A percentile compares a stretch with the other conserved stretches of the same genome.
phyloP scores from a whole-genome alignment of 2,113 vertebrate genomes.

The Brachirus orientalis region DNA sequence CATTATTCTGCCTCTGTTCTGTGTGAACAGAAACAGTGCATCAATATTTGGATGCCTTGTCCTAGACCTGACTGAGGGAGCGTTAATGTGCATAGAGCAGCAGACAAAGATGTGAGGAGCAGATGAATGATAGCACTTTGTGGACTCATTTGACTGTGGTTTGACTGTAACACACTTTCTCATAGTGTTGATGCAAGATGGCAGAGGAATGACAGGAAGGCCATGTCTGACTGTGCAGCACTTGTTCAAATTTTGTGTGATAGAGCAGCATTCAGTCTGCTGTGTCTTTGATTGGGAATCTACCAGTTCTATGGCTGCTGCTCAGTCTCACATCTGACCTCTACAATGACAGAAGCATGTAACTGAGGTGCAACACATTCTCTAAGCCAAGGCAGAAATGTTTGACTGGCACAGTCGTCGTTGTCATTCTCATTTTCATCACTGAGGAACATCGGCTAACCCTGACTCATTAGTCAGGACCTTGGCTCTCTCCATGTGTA shows the following conservation, averaged over 20 bases:
- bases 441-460: slow-evolving; percentile 50
- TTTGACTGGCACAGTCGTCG: slow-evolving; percentile 15
- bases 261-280: background rate
- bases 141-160: background rate
- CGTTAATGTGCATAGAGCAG: too few species aligned
- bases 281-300: slow-evolving; percentile 18
- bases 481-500: slow-evolving; percentile 33
- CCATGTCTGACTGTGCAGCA: slow-evolving; percentile 1
- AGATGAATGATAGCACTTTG: too few species aligned
- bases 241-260: background rate
- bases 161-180: slow-evolving; percentile 38
- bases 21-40: too few species aligned
- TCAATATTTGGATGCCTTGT: too few species aligned
- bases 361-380: slow-evolving; percentile 28
- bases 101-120: too few species aligned
- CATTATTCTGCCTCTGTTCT: too few species aligned
- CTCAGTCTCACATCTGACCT: slow-evolving; percentile 45
- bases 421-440: slow-evolving; percentile 47
- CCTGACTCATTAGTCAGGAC: slow-evolving; percentile 66
- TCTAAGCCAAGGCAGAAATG: slow-evolving; percentile 2
- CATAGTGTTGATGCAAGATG: slow-evolving; percentile 15
- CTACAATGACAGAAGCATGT: slow-evolving; percentile 3
- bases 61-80: too few species aligned
- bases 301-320: background rate
- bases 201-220: slow-evolving; percentile 15